phyloP scores from a whole-genome alignment of 2,113 vertebrate genomes.

The Falco punctatus region DNA sequence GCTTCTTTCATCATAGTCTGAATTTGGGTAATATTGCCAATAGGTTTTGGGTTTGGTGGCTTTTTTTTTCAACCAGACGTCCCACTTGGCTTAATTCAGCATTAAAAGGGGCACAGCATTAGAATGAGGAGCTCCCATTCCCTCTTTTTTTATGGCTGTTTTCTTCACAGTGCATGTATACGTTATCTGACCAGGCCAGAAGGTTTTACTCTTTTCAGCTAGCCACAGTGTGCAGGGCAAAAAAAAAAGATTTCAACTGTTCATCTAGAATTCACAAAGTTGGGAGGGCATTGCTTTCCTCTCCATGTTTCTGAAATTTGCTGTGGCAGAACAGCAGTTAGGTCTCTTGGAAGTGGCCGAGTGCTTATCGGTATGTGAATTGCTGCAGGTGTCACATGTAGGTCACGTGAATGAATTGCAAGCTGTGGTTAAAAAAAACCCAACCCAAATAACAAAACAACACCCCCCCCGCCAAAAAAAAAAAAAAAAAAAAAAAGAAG shows the following conservation, averaged over 20 bases:
- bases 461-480: too few species aligned
- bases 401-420: background rate
- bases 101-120: rapidly evolving
- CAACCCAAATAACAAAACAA: background rate
- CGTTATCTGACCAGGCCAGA: background rate
- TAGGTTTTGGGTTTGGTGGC: background rate
- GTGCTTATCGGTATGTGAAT: background rate
- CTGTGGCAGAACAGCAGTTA: background rate
- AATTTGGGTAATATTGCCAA: background rate
- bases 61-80: background rate
- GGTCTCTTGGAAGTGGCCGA: background rate
- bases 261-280: background rate
- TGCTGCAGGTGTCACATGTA: background rate
- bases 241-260: background rate
- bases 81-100: background rate
- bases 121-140: background rate
- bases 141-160: background rate
- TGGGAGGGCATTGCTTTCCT: background rate
- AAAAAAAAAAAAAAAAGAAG: background rate
- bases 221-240: background rate
- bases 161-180: background rate
- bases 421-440: background rate
- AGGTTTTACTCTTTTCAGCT: background rate
- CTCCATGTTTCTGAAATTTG: background rate
- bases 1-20: background rate